phyloP scores from a whole-genome alignment of 2,113 vertebrate genomes.

The Myotis davidii region DNA sequence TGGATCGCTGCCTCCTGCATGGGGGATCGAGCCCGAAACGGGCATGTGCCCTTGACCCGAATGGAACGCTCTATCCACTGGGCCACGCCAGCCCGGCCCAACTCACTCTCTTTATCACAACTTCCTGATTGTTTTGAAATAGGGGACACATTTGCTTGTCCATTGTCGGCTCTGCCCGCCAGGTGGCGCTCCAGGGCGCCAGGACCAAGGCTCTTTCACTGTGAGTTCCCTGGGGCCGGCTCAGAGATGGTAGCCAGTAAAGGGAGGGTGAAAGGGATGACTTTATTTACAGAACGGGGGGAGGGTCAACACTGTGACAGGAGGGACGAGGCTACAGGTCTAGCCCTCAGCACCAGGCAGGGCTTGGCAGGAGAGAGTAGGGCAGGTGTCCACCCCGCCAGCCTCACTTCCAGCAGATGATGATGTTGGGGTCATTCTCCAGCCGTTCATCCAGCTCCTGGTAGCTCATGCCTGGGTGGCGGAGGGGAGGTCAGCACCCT shows the following conservation, averaged over 20 bases:
- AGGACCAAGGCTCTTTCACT: background rate
- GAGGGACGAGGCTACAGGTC: background rate
- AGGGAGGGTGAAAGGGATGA: conserved; percentile 14
- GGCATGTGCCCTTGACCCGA: too few species aligned
- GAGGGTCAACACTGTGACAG: background rate
- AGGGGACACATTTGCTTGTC: background rate
- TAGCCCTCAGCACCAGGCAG: background rate
- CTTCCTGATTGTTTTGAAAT: background rate
- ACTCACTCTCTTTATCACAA: background rate
- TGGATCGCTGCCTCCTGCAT: too few species aligned
- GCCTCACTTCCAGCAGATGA: conserved; percentile 93
- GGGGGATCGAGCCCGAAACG: too few species aligned
- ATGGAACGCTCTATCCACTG: too few species aligned
- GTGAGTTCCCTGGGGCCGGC: background rate
- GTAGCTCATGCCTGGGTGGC: conserved; percentile 94
- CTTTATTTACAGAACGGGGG: conserved; percentile 70
- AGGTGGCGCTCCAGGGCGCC: conserved; percentile 9
- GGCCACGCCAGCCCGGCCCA: too few species aligned
- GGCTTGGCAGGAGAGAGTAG: background rate
- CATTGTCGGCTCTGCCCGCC: background rate
- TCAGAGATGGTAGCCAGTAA: background rate
- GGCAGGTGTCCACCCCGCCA: background rate
- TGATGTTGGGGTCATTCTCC: conserved; percentile 97
- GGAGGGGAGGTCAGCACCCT: background rate
- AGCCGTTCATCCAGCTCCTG: conserved; percentile 96